Conservation (phyloP, 2,797 vertebrate genomes). For the Coreius guichenoti region DNA sequence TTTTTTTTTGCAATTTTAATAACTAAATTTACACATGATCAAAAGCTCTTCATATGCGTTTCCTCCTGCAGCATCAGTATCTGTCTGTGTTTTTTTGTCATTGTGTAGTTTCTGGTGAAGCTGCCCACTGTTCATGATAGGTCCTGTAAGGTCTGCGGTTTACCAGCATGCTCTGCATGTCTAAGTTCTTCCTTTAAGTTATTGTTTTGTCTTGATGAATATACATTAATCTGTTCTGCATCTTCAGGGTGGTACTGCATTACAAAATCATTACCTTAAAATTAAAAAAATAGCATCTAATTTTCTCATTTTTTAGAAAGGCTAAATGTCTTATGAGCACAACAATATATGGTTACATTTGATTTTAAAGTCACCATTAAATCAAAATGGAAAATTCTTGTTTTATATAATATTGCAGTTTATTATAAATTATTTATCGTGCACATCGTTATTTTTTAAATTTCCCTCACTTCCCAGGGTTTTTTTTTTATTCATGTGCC, state of each 20-base stretch:
- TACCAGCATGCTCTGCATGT: not conserved
- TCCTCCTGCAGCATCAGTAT: not conserved
- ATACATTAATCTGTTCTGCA: not conserved
- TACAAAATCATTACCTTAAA: not conserved
- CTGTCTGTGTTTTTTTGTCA: not conserved
- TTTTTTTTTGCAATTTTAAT: not conserved
- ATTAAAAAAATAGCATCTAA: too few species aligned
- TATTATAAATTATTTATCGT: too few species aligned
- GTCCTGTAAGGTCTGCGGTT: not conserved
- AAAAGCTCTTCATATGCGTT: not conserved
- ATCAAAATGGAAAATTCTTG: too few species aligned
- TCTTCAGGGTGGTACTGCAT: not conserved
- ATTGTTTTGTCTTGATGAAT: not conserved
- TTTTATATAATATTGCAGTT: too few species aligned
- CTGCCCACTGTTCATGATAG: not conserved
- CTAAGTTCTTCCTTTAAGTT: too few species aligned
- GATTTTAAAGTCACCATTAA: too few species aligned
- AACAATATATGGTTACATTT: too few species aligned
- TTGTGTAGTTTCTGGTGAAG: not conserved
- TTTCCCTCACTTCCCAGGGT: too few species aligned
- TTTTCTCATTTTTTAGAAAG: too few species aligned
- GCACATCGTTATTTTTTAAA: too few species aligned
- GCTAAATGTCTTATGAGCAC: too few species aligned
- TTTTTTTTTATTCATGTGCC: too few species aligned
- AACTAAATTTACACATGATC: not conserved